Conservation (phyloP, 2,888 invertebrate genomes). For the Dryobotodes eremita region DNA sequence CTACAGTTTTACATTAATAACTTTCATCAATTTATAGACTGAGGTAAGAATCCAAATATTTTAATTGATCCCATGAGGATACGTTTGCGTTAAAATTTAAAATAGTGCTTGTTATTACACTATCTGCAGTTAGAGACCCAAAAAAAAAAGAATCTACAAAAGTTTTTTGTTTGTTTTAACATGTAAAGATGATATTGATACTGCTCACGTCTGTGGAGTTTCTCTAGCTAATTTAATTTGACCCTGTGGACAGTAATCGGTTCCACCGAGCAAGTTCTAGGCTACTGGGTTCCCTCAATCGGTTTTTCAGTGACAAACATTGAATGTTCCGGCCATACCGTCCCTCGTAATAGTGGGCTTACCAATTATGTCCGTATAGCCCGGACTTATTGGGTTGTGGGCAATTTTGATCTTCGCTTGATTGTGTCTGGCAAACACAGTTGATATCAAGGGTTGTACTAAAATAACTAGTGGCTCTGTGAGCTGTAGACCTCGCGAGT, state of each 20-base stretch:
- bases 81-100: neutral
- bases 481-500: too few relatives aligned
- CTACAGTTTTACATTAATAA: neutral
- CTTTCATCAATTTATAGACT: neutral
- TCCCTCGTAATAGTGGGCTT: neutral
- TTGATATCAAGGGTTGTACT: neutral
- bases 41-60: neutral
- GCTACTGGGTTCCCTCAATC: slow-evolving; percentile 1
- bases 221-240: neutral
- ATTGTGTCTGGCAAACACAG: neutral
- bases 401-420: neutral
- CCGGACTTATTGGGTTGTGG: neutral
- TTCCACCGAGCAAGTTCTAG: neutral
- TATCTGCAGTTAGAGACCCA: neutral
- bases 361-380: neutral
- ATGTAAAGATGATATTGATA: neutral
- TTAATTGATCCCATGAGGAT: neutral
- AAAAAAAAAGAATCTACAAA: neutral
- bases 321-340: neutral
- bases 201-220: neutral
- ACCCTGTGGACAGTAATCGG: neutral
- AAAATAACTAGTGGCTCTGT: too few relatives aligned
- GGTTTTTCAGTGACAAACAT: neutral
- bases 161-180: neutral
- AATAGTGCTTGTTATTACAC: neutral